Percentiles rank a stretch among this genome's conserved stretches.
Evolutionary conservation across 2,888 invertebrate genomes (phyloP).

Genomic region (Brassicogethes aeneus): DNA sequence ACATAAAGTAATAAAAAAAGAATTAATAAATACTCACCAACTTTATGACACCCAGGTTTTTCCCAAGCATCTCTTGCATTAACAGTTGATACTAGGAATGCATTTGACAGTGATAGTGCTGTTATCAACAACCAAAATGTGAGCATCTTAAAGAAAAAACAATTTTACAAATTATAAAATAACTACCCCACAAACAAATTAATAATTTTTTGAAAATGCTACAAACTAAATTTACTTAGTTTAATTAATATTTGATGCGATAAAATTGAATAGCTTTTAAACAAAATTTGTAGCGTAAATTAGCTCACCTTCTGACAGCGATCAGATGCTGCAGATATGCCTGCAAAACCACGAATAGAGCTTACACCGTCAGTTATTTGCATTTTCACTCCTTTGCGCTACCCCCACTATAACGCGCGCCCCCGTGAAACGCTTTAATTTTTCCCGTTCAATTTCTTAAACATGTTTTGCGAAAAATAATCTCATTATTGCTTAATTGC

Average conservation of each 20-base stretch:
- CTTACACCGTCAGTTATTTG: constrained; percentile 5
- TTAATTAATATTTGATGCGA: too few species aligned
- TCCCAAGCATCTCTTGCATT: constrained; percentile 51
- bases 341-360: background rate
- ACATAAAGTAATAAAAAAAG: too few species aligned
- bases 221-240: too few species aligned
- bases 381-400: background rate
- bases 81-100: constrained; percentile 27
- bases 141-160: constrained; percentile 34
- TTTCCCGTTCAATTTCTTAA: too few species aligned
- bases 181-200: background rate
- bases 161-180: background rate
- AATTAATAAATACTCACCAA: constrained; percentile 54
- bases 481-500: too few species aligned
- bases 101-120: constrained; percentile 32
- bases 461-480: too few species aligned
- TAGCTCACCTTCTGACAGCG: background rate
- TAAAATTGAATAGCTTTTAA: too few species aligned
- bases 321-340: background rate
- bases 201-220: too few species aligned
- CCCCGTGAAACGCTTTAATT: too few species aligned
- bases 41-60: constrained; percentile 71
- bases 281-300: too few species aligned
- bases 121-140: constrained; percentile 36
- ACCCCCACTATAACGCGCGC: too few species aligned